Evolutionary conservation across 2,113 vertebrate species (phyloP), one percentile per base, ranked within the genome.

Genomic region (Nycticebus coucang): DNA sequence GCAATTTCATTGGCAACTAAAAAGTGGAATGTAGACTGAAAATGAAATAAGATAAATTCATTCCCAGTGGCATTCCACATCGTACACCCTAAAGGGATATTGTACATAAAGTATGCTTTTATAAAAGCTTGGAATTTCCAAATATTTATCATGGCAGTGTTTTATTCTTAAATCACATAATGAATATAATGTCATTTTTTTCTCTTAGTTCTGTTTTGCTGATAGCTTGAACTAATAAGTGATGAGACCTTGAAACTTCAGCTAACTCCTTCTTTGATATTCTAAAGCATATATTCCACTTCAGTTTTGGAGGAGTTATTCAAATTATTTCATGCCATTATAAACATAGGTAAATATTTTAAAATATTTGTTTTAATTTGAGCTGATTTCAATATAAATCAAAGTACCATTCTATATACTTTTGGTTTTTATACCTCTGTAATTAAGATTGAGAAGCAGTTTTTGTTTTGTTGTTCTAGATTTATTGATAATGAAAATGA

Each of bases 71-170:
- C 94, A 97, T 97, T 93, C 96, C 96, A 95, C 93, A 50, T 92
- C 94, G 90, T 98, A 98, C 97, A 98, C 96, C 97, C 98, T 96
- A 94, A 95, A 97, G 98, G 97, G 94, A 97, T 98, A 98, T 94
- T 98, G 96, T 98, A 97, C 97, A 96, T 94, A 94, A 98, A 97
- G 88, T 91, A 77, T 97, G 97, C 97, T 97, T 98, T 98, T 97
- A 95, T 92, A 96, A 97, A 96, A 97, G 91, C 77, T 89, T 97
- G 97, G 98, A 97, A 97, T 98, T 98, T 98, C 98, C 95, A 98
- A 98, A 98, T 98, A 98, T 98, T 98, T 98, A 97, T 98, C 97
- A 97, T 98, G 98, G 97, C 98, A 97, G 92, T 97, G 97, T 98
- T 97, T 97, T 98, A 95, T 98, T 89, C 96, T 95, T 97, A 97